Evolutionary conservation across 2,888 invertebrate genomes (phyloP).

Genomic region (Synanthedon andrenaeformis): DNA sequence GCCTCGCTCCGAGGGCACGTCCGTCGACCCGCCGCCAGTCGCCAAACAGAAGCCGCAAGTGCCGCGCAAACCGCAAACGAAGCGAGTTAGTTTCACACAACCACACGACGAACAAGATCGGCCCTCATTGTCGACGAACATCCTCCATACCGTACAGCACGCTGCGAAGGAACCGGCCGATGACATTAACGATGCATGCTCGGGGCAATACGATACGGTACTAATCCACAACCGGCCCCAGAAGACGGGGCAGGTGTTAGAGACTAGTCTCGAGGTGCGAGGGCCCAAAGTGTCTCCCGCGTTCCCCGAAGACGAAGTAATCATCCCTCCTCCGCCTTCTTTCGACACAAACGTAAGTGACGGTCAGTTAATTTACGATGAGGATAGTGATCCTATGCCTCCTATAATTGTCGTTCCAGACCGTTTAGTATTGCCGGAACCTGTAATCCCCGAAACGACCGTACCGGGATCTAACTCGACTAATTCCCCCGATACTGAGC

Average conservation of each 20-base stretch:
- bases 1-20: conserved; percentile 22
- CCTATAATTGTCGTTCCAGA: conserved; percentile 53
- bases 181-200: conserved; percentile 64
- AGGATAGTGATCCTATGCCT: conserved; percentile 31
- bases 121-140: conserved; percentile 24
- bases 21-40: conserved; percentile 38
- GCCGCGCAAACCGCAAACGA: conserved; percentile 59
- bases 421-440: conserved; percentile 47
- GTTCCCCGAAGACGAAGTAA: conserved; percentile 50
- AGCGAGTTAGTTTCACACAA: conserved; percentile 66
- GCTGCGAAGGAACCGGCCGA: conserved; percentile 20
- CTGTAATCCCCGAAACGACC: conserved; percentile 55
- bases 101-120: conserved; percentile 30
- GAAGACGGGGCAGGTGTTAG: conserved; percentile 30
- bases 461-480: conserved; percentile 56
- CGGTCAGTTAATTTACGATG: conserved; percentile 30
- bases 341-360: conserved; percentile 59
- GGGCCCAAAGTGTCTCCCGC: conserved; percentile 38
- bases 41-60: conserved; percentile 57
- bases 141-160: conserved; percentile 31
- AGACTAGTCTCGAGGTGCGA: conserved; percentile 11
- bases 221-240: conserved; percentile 50
- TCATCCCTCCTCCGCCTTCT: conserved; percentile 63
- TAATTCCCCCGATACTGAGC: conserved; percentile 49
- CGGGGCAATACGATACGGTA: conserved; percentile 42